These are phyloP conservation scores for Drosophila lutescens DNA, from an alignment of 2,888 invertebrate genomes.

Conservation along the genomic window DNA sequence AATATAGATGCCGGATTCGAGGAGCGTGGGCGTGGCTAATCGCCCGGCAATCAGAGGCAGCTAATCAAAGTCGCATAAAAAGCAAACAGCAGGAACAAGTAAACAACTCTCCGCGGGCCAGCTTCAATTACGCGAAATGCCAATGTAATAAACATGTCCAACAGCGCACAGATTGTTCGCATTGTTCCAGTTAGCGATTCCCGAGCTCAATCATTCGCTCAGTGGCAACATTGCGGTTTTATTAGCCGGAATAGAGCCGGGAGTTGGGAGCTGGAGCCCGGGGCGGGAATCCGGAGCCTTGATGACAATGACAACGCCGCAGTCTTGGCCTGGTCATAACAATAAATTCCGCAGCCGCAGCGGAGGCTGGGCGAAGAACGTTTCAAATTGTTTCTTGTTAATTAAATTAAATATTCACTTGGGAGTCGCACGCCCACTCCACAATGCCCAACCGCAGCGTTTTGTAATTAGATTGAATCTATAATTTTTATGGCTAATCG, in stretches of 20 bases:
- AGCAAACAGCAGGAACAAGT: conserved; percentile 40
- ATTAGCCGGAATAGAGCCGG: conserved; percentile 33
- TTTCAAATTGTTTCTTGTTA: conserved; percentile 81
- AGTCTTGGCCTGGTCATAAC: conserved; percentile 72
- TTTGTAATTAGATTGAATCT: conserved; percentile 83
- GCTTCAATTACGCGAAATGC: conserved; percentile 69
- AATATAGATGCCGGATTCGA: conserved; percentile 78
- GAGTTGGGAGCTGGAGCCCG: neutral
- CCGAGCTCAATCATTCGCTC: conserved; percentile 58
- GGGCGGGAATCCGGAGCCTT: conserved; percentile 21
- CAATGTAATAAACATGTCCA: conserved; percentile 76
- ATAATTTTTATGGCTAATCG: conserved; percentile 83
- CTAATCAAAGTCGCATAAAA: conserved; percentile 63
- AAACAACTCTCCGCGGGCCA: conserved; percentile 33
- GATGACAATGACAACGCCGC: conserved; percentile 62
- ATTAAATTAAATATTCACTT: conserved; percentile 83
- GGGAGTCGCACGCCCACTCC: conserved; percentile 30
- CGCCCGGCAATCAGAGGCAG: conserved; percentile 56
- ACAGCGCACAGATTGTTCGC: conserved; percentile 68
- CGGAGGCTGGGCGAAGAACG: conserved; percentile 46
- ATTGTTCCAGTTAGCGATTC: conserved; percentile 47
- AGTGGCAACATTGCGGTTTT: conserved; percentile 56
- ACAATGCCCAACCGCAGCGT: conserved; percentile 54
- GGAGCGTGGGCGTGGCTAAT: conserved; percentile 77
- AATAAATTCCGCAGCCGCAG: conserved; percentile 73